Evolutionary conservation across 2,888 invertebrate genomes (phyloP), one percentile per base, ranked within the genome.

Genomic region (Melangyna quadrimaculata): DNA sequence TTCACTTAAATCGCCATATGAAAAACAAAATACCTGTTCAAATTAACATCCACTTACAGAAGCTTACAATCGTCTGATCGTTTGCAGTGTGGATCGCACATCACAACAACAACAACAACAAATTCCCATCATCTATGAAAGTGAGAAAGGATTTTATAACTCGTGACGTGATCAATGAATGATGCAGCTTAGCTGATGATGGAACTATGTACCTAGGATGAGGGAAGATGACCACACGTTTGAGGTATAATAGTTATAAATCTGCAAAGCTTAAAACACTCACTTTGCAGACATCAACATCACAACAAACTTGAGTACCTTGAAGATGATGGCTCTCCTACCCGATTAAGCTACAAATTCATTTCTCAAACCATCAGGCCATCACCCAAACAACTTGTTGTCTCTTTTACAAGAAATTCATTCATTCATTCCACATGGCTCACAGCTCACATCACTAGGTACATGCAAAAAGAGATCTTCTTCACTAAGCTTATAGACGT

Each of bases 391-490:
- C 8, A 35, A 57, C 63, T 67, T 29, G 67, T 29, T 29, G 24
- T 73, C 43, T 69, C 59, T 74, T 69, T 45, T n/a, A 51, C 70
- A 57, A 81, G 63, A 75, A 40, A 71, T 70, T 55, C 70, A 73
- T 70, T 24, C 48, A 45, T 19, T 22, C 22, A 45, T 12, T 10
- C 17, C n/a, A 45, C 29, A 22, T 12, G 19, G 29, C 29, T 43
- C 17, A 45, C 45, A 19, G 17, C 40, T 35, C 61, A 17, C n/a
- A n/a, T n/a, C n/a, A n/a, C n/a, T n/a, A n/a, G n/a, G n/a, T n/a
- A n/a, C n/a, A n/a, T n/a, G n/a, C n/a, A n/a, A n/a, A 32, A 78
- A 82, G 78, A 78, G 72, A 78, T 78, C 72, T 78, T 72, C 77
- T 61, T 43, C 67, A 55, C 22, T 10, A 35, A 65, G 40, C 53